phyloP scores from a whole-genome alignment of 2,888 invertebrate species.

The Escarpia spicata region DNA sequence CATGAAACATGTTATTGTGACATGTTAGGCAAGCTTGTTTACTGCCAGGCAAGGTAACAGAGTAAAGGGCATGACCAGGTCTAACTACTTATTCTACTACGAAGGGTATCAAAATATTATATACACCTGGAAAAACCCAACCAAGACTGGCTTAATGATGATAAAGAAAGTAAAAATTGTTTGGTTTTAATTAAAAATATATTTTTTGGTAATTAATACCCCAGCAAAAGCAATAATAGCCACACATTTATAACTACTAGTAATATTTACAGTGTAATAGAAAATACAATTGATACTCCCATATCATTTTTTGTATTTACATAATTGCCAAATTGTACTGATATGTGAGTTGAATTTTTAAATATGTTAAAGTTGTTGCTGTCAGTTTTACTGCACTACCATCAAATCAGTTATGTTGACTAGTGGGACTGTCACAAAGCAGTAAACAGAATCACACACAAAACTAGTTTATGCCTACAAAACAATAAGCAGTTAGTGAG shows the following conservation, averaged over 20 bases:
- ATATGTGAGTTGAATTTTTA: not conserved
- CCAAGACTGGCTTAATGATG: not conserved
- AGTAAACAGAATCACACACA: not conserved
- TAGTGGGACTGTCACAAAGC: not conserved
- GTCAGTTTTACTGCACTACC: too few relatives aligned
- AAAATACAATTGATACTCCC: not conserved
- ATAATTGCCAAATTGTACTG: not conserved
- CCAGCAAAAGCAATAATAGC: not conserved
- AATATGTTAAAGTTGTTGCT: too few relatives aligned
- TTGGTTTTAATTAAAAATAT: not conserved
- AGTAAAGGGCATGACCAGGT: not conserved
- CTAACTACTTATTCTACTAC: not conserved
- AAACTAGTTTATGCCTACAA: not conserved
- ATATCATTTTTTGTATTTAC: not conserved
- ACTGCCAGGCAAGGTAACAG: not conserved
- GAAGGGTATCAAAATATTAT: not conserved
- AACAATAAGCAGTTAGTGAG: not conserved
- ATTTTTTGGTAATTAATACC: not conserved
- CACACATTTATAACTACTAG: not conserved
- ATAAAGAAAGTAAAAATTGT: not conserved
- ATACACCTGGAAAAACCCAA: not conserved
- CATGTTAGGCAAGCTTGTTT: conserved; percentile 4
- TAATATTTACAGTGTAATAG: not conserved
- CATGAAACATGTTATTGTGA: not conserved
- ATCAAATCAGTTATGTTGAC: not conserved